Evolutionary conservation across 2,888 invertebrate species (phyloP), one percentile per base, ranked within the genome.

Genomic region (Pheosia tremula): DNA sequence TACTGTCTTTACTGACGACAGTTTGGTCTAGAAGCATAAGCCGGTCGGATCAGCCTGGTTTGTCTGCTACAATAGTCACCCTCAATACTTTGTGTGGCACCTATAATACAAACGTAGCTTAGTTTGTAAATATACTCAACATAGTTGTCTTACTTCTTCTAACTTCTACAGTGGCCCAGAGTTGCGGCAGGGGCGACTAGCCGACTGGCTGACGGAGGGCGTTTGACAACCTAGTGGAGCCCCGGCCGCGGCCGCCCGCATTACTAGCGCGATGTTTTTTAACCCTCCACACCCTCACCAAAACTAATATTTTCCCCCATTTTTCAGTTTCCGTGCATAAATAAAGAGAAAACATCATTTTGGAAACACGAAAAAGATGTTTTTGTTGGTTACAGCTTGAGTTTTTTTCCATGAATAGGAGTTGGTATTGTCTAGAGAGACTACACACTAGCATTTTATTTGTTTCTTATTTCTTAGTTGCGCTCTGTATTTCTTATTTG

Each of bases 281-380:
- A 39, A 11, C n/a, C 39, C 6, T n/a, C 5, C 55, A 13, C 55
- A 1, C 55, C 37, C 39, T 39, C 8, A 8, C 45, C 7, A 56
- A 56, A 45, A 45, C 24, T 56, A 56, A 56, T 56, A 56, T 56
- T 56, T 24, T 56, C 45, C 43, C 24, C 24, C 36, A 6, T 56
- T 45, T 45, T 36, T 5, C 8, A 36, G 24, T 1, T 56, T 45
- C 36, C 45, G 24, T 45, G 10, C 8, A 55, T 13, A 55, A n/a
- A 39, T 39, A 39, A 39, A 38, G 38, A 54, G 52, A 54, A 4
- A 43, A 43, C 55, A 39, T 39, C 39, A 39, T 55, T 55, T 55
- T 7, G 10, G 13, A 37, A 53, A 11, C 4, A 9, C 52, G 43
- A 43, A n/a, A 47, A 4, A n/a, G 24, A 6, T n/a, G 50, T 38